Percentiles rank a stretch among this genome's conserved stretches.
phyloP scores from a whole-genome alignment of 2,888 invertebrate genomes.

The Thecophora atra region DNA sequence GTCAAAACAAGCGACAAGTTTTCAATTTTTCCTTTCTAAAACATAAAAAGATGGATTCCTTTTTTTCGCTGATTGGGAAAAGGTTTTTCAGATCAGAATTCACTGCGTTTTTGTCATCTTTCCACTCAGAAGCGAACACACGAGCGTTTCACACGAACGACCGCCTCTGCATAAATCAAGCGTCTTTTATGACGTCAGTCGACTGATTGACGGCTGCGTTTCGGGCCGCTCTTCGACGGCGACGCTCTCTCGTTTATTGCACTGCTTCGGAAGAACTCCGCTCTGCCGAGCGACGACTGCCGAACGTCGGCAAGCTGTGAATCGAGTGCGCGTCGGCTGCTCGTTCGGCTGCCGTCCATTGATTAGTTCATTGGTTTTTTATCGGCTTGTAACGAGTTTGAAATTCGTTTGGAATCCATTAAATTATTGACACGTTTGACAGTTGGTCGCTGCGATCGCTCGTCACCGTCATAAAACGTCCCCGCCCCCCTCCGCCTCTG shows the following conservation, averaged over 20 bases:
- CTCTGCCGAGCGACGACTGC: not conserved
- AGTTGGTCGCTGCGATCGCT: conserved; percentile 29
- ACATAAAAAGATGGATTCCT: too few species aligned
- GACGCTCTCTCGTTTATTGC: not conserved
- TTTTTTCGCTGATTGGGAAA: too few species aligned
- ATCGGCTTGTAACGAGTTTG: conserved; percentile 25
- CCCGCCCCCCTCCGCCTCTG: not conserved
- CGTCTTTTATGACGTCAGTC: not conserved
- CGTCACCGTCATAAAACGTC: conserved; percentile 21
- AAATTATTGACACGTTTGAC: conserved; percentile 35
- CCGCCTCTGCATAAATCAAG: too few species aligned
- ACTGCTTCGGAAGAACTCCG: not conserved
- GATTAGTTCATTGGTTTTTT: conserved; percentile 4
- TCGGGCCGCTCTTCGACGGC: not conserved
- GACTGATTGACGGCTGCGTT: not conserved
- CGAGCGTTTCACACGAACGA: too few species aligned
- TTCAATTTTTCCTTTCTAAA: too few species aligned
- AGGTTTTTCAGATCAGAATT: too few species aligned
- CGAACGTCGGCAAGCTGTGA: conserved; percentile 7
- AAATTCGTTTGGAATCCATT: conserved; percentile 29
- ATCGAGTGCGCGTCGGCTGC: not conserved
- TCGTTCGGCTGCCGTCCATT: not conserved
- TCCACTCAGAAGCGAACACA: too few species aligned
- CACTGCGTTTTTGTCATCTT: too few species aligned
- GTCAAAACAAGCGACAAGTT: too few species aligned